Evolutionary conservation across 2,888 invertebrate genomes (phyloP), one percentile per base, ranked within the genome.

Genomic region (Brachylomia viminalis): DNA sequence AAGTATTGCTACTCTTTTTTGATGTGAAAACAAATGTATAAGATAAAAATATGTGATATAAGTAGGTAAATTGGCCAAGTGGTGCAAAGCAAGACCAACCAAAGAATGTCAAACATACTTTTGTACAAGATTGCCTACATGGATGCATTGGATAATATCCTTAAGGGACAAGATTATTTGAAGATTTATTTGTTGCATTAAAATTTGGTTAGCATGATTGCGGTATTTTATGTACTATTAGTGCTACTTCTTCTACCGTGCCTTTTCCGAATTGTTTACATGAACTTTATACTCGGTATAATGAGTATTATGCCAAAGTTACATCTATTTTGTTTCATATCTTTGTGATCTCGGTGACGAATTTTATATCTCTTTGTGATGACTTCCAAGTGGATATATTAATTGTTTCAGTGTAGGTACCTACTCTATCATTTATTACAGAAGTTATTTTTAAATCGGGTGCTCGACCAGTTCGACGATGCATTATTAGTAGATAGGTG

Each of bases 301-400:
- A 52, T 78, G 69, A 68, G 30, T 77, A 66, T 68, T 84, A 83
- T 65, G 75, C 75, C 72, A 71, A 81, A 76, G 67, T 71, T n/a
- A 4, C 54, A n/a, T 33, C 52, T 59, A 67, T 58, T 71, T 33
- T 70, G 52, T 79, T 84, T 75, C 69, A 68, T 83, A 79, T 73
- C 49, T 74, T 79, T 76, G 64, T 80, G 84, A 87, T 82, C 85
- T 86, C 86, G 56, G 38, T 54, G 66, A 80, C 67, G 47, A 72
- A 68, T 70, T 80, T 71, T 64, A 75, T 77, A 76, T 75, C 59
- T 75, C 73, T 77, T 80, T 61, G 59, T 77, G 72, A 77, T 77
- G 84, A 82, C 77, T 86, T 84, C 76, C 86, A 78, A 80, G 76
- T 72, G 70, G 77, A 80, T 65, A 66, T 79, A 69, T 56, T 77